A percentile compares a stretch with the other conserved stretches of the same genome.
Evolutionary conservation across 2,888 invertebrate genomes (phyloP).

Genomic region (Ormyrus labotus): DNA sequence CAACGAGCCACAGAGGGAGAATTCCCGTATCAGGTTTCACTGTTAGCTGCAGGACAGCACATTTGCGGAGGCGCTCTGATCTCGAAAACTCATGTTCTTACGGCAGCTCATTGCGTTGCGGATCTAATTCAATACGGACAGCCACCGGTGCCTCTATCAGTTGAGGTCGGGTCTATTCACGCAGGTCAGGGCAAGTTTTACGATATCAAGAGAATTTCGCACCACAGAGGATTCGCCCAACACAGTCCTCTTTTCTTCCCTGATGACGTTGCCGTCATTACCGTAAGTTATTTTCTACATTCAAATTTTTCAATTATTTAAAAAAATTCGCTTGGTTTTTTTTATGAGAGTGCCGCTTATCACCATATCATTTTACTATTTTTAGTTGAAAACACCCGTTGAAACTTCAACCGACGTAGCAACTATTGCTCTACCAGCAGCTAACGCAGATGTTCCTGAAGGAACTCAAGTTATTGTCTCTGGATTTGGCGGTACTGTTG

Average conservation of each 20-base stretch:
- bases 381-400: conserved; percentile 21
- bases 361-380: background rate
- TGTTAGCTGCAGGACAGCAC: background rate
- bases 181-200: background rate
- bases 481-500: conserved; percentile 7
- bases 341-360: no score
- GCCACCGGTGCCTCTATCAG: background rate
- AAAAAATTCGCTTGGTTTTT: background rate
- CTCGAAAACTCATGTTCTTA: background rate
- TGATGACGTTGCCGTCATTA: conserved; percentile 43
- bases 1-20: background rate
- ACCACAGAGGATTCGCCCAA: background rate
- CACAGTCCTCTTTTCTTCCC: background rate
- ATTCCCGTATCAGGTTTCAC: background rate
- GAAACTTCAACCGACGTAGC: background rate
- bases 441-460: background rate
- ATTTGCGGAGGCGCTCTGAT: conserved; percentile 12
- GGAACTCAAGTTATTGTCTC: background rate
- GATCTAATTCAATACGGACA: background rate
- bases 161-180: background rate
- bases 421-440: conserved; percentile 4
- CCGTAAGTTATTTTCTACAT: conserved; percentile 21
- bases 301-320: background rate
- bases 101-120: conserved; percentile 1
- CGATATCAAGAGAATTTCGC: background rate